These are phyloP conservation scores for Eueremaeus valkanovi DNA, from an alignment of 2,888 invertebrate species.

Conservation along the genomic window DNA sequence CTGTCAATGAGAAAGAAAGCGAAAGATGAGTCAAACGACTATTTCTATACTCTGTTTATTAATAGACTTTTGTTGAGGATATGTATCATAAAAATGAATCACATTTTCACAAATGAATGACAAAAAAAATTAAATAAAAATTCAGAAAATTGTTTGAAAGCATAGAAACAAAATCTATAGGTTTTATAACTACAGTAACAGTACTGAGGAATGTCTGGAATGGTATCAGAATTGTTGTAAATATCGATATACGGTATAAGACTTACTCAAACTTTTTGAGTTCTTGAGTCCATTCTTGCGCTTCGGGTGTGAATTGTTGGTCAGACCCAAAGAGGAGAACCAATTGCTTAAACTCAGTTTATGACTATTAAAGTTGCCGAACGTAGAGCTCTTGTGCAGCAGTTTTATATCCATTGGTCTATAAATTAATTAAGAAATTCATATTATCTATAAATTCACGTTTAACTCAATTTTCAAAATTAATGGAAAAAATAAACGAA, in stretches of 20 bases:
- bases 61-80: slow-evolving; percentile 22
- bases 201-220: no score
- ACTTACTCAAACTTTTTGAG: slow-evolving; percentile 49
- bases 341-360: slow-evolving; percentile 51
- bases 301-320: slow-evolving; percentile 48
- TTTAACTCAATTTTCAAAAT: neutral
- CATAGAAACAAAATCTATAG: neutral
- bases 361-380: slow-evolving; percentile 53
- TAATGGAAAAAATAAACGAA: neutral
- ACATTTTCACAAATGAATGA: no score
- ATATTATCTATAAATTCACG: neutral
- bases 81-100: neutral
- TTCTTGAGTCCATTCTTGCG: slow-evolving; percentile 49
- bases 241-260: no score
- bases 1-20: neutral
- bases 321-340: slow-evolving; percentile 52
- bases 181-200: neutral
- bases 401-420: slow-evolving; percentile 54
- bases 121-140: no score
- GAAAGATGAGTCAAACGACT: neutral
- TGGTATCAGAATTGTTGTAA: no score
- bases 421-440: neutral
- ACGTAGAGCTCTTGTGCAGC: slow-evolving; percentile 54
- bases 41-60: slow-evolving; percentile 16
- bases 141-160: no score